Percentiles rank a stretch among this genome's conserved stretches.
Conservation (phyloP, 2,888 invertebrate genomes). For the Apamea monoglypha region DNA sequence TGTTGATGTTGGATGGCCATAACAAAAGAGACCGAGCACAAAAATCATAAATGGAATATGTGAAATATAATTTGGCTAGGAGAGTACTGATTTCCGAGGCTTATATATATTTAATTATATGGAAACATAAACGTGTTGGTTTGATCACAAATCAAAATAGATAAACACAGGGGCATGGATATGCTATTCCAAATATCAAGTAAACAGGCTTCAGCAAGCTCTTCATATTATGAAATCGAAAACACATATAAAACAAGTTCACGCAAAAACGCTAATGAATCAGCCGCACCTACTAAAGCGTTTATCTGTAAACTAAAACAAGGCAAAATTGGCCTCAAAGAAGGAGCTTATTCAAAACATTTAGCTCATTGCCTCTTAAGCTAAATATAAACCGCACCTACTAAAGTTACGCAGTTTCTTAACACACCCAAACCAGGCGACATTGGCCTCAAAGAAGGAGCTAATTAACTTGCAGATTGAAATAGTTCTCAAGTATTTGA, state of each 20-base stretch:
- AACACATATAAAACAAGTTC: conserved; percentile 7
- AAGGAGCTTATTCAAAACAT: conserved; percentile 16
- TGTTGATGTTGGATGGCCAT: background rate
- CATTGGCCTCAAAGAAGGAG: conserved; percentile 28
- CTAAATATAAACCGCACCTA: conserved; percentile 28
- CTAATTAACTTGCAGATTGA: background rate
- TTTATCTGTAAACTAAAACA: conserved; percentile 26
- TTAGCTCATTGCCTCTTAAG: conserved; percentile 11
- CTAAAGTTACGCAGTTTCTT: conserved; percentile 13
- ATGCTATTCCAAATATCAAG: too few species aligned
- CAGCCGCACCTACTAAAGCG: conserved; percentile 21
- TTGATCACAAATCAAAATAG: background rate
- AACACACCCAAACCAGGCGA: conserved; percentile 8
- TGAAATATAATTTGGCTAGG: background rate
- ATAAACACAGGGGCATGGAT: background rate
- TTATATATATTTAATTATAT: background rate
- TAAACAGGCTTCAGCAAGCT: background rate
- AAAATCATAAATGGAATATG: background rate
- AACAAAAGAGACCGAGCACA: background rate
- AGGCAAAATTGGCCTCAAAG: conserved; percentile 36
- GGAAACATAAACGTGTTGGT: background rate
- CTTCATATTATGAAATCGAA: background rate
- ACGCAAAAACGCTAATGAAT: conserved; percentile 29
- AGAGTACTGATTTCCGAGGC: background rate
- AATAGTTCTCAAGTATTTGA: background rate